Evolutionary conservation across 2,797 vertebrate species (phyloP).

Genomic region (Hoplostethus atlanticus): DNA sequence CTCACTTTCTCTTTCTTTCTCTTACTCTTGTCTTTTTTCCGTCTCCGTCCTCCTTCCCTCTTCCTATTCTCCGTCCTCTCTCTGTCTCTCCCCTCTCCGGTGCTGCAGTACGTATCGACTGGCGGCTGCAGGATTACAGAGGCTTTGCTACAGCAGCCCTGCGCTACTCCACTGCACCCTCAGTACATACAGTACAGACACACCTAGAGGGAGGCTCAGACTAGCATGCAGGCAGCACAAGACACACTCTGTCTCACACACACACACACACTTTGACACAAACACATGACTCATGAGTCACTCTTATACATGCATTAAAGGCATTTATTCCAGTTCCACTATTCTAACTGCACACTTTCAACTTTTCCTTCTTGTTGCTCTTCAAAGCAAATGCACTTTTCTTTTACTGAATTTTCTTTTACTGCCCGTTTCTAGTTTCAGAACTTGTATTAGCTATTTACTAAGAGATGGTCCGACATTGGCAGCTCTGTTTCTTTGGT

Average conservation of each 20-base stretch:
- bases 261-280: no score
- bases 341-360: no score
- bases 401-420: no score
- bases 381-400: no score
- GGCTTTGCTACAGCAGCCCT: slow-evolving; percentile 49
- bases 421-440: no score
- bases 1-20: neutral
- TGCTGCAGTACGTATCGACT: slow-evolving; percentile 12
- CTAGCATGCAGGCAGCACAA: slow-evolving; percentile 23
- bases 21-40: neutral
- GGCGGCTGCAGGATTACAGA: slow-evolving; percentile 38
- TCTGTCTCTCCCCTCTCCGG: neutral
- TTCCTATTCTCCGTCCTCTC: neutral
- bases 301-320: no score
- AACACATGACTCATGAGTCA: no score
- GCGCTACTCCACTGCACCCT: slow-evolving; percentile 28
- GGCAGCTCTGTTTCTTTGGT: no score
- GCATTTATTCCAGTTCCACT: no score
- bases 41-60: neutral
- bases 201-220: slow-evolving; percentile 19
- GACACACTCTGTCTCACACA: slow-evolving; percentile 14
- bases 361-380: no score
- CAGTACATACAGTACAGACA: slow-evolving; percentile 32
- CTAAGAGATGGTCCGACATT: no score
- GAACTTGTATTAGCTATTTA: no score